Base-by-base conservation (phyloP, 2,888 invertebrate species). In the Resseliella maxima region DNA sequence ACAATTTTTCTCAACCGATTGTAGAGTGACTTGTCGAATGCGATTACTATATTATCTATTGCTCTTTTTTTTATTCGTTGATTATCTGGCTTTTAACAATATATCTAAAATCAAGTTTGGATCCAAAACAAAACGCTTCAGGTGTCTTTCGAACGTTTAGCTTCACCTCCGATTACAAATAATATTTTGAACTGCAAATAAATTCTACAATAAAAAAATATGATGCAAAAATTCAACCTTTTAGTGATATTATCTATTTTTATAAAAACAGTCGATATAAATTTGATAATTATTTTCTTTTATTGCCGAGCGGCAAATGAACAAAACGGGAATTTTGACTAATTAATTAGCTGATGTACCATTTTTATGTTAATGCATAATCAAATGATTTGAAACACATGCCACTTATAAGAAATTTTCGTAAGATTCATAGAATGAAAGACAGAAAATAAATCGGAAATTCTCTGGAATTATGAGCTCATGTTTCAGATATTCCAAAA, bases 301-400 rank as follows among this genome's bases (percentile, higher is more conserved):
- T 27, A 72, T 59, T 59, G 72, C 15, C n/a, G 2, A 12, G 27
- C 31, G 15, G 27, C n/a, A 18, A 35, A 50, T 15, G 6, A 41
- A 8, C n/a, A 59, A 72, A 15, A 72, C 72, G 31, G 1, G 72
- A 35, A 72, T 72, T 72, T 72, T 31, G 72, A 31, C 72, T 72
- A 72, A 72, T 72, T 72, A 72, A 72, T 72, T 72, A 72, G 1
- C 12, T 12, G 72, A 35, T 12, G 72, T 72, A 31, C 72, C 72
- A 72, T 72, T 72, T 72, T 72, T 72, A 59, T 72, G 31, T 35
- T 72, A 72, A 72, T 72, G 72, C 1, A 59, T 50, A 27, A 24
- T 59, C 12, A 12, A 8, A 59, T 27, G 59, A 59, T 59, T 59
- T 24, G 5, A 24, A 59, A 59, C 59, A 24, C 50, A 50, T 50